Conservation (phyloP, 2,888 invertebrate genomes). For the Platerodrilus igneus region DNA sequence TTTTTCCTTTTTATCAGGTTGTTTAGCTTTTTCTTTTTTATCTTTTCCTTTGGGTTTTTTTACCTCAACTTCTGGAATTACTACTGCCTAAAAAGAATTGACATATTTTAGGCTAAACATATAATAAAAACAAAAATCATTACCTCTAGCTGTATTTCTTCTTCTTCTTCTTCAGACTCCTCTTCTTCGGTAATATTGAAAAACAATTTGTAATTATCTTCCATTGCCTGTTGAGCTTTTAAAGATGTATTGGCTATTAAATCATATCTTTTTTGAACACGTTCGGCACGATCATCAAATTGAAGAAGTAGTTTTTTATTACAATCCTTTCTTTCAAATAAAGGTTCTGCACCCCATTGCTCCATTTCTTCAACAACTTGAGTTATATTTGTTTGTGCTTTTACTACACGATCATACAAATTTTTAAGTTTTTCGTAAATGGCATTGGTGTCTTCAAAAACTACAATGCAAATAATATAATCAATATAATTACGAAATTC, state of each 20-base stretch:
- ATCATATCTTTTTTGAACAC: constrained; percentile 53
- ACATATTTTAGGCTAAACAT: neutral
- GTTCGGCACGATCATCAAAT: constrained; percentile 53
- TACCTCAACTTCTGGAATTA: constrained; percentile 5
- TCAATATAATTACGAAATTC: constrained; percentile 8
- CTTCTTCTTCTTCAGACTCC: constrained; percentile 22
- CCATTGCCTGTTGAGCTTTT: constrained; percentile 56
- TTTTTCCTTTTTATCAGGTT: constrained; percentile 17
- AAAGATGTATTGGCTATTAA: constrained; percentile 51
- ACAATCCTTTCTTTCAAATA: constrained; percentile 70
- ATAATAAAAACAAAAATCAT: neutral
- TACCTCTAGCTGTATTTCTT: constrained; percentile 17
- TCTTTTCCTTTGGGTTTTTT: constrained; percentile 46
- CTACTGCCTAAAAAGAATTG: constrained; percentile 1
- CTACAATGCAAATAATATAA: constrained; percentile 41
- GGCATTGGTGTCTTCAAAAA: constrained; percentile 64
- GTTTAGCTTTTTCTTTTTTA: constrained; percentile 25
- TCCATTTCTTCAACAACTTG: constrained; percentile 56
- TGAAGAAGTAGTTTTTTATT: constrained; percentile 55
- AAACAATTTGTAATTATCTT: constrained; percentile 64
- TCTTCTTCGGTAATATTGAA: constrained; percentile 54
- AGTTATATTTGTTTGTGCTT: constrained; percentile 63
- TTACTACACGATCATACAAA: constrained; percentile 63
- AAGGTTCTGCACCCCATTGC: constrained; percentile 68
- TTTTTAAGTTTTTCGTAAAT: constrained; percentile 65